phyloP scores from a whole-genome alignment of 2,888 invertebrate genomes.

The Zaprionus obscuricornis region DNA sequence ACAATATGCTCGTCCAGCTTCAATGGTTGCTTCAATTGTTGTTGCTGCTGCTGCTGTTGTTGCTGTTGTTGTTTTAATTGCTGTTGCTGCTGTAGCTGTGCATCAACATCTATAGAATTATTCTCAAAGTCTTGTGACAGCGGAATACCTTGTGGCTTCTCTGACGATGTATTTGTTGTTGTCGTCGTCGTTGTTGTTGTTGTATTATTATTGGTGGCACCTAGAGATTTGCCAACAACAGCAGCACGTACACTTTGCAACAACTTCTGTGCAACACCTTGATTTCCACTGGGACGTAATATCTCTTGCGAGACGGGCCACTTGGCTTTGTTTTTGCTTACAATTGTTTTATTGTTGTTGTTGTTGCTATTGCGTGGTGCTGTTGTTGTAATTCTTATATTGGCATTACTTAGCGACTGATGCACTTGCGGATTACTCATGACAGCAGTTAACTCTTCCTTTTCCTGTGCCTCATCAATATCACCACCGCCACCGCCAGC shows the following conservation, averaged over 20 bases:
- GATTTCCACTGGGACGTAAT: conserved; percentile 48
- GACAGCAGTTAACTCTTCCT: conserved; percentile 74
- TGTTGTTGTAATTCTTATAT: conserved; percentile 58
- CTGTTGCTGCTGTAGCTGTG: conserved; percentile 55
- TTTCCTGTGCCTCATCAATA: conserved; percentile 45
- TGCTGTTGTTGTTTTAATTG: conserved; percentile 25
- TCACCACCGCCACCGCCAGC: conserved; percentile 14
- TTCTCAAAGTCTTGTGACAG: conserved; percentile 82
- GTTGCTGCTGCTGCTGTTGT: conserved; percentile 30
- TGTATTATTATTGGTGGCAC: conserved; percentile 27
- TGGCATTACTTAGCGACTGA: conserved; percentile 43
- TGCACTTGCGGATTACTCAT: conserved; percentile 75
- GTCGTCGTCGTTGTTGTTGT: neutral
- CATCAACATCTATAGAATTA: conserved; percentile 82
- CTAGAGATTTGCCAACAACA: conserved; percentile 14
- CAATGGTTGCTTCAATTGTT: conserved; percentile 38
- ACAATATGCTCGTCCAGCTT: conserved; percentile 63
- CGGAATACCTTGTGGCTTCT: conserved; percentile 73
- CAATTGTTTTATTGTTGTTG: conserved; percentile 75
- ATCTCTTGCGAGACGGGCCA: conserved; percentile 80
- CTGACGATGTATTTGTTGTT: conserved; percentile 68
- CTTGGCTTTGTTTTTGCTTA: conserved; percentile 78
- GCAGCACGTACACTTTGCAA: conserved; percentile 35
- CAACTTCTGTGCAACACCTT: conserved; percentile 45
- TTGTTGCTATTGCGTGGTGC: conserved; percentile 72